These are phyloP conservation scores for Nebria ingens DNA, from an alignment of 1,140 invertebrate species.

Conservation along the genomic window DNA sequence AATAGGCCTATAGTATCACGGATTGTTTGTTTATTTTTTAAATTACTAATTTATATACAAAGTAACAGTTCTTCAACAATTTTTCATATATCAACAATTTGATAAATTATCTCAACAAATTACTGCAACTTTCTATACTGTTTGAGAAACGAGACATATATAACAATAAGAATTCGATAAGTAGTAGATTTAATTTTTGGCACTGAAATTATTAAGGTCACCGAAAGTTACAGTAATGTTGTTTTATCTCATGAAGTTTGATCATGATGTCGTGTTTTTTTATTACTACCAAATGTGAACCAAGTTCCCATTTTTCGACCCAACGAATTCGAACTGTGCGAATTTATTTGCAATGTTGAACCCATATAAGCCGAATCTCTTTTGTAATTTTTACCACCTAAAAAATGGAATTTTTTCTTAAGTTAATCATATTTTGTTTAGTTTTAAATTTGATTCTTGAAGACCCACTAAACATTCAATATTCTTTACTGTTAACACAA, in stretches of 20 bases:
- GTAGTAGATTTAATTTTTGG: slow-evolving; percentile 12
- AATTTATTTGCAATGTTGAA: slow-evolving; percentile 33
- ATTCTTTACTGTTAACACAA: too few relatives aligned
- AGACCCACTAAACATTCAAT: too few relatives aligned
- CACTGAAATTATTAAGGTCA: slow-evolving; percentile 10
- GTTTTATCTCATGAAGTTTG: slow-evolving; percentile 42
- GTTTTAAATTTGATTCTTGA: too few relatives aligned
- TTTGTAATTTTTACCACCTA: slow-evolving; percentile 42
- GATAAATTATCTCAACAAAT: background rate
- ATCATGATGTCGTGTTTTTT: slow-evolving; percentile 38
- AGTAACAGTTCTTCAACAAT: slow-evolving; percentile 7
- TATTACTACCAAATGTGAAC: slow-evolving; percentile 46
- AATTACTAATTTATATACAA: background rate
- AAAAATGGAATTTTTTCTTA: slow-evolving; percentile 17
- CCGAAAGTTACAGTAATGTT: slow-evolving; percentile 32
- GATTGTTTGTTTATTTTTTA: background rate
- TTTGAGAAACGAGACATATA: too few relatives aligned
- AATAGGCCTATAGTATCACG: slow-evolving; percentile 9
- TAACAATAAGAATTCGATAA: background rate
- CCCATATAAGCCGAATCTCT: slow-evolving; percentile 38
- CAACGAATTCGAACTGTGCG: slow-evolving; percentile 37
- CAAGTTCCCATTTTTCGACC: slow-evolving; percentile 48
- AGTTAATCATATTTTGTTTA: too few relatives aligned
- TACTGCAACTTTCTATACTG: slow-evolving; percentile 1
- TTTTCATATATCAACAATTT: slow-evolving; percentile 2